These are phyloP conservation scores for Tarsius wallacei DNA, from an alignment of 2,797 vertebrate species.

Conservation along the genomic window DNA sequence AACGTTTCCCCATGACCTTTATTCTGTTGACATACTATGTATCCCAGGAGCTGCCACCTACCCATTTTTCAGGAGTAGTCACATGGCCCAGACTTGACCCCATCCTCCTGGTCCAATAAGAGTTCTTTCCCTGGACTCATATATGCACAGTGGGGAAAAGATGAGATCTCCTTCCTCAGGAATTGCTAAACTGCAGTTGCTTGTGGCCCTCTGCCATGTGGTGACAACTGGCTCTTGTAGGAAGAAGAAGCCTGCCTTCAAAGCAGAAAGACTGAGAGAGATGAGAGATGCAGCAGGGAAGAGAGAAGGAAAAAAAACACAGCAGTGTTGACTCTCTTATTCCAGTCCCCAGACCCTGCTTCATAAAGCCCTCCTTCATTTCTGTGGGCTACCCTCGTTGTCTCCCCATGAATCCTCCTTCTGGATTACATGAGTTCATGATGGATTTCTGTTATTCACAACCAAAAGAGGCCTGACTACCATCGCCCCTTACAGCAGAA, in stretches of 20 bases:
- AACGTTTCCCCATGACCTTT: background rate
- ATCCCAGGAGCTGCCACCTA: background rate
- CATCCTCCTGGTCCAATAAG: background rate
- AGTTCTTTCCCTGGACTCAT: background rate
- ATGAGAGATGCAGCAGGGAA: background rate
- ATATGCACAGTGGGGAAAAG: background rate
- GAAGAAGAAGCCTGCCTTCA: background rate
- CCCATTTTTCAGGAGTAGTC: background rate
- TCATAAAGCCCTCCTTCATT: background rate
- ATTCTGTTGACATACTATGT: background rate
- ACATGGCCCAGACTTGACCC: background rate
- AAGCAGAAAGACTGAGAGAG: background rate
- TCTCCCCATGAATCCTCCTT: background rate
- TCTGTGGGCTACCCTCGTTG: background rate
- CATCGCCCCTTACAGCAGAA: background rate
- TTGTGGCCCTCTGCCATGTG: background rate
- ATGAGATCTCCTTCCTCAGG: background rate
- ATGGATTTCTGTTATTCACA: conserved; percentile 5
- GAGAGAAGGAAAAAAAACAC: background rate
- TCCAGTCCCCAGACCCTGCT: background rate
- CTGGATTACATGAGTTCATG: background rate
- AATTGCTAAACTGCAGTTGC: background rate
- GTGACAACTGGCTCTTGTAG: background rate
- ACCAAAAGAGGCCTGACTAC: background rate
- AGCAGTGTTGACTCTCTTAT: fast-evolving